Base-by-base conservation (phyloP, 2,797 vertebrate genomes). In the Peromyscus attwateri region DNA sequence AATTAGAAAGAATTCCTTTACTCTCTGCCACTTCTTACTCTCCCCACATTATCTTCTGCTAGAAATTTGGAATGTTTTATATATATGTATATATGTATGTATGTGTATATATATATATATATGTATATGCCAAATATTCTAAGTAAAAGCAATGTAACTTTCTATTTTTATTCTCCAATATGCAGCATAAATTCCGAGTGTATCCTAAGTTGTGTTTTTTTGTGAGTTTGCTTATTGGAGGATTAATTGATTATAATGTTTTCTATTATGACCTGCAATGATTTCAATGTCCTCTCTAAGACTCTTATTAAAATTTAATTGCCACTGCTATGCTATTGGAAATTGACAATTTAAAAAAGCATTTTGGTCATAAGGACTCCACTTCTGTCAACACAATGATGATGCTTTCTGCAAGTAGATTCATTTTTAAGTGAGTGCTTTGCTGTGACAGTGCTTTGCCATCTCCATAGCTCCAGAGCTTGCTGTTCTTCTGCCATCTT, bases 231-330 rank as follows among this genome's bases (percentile, higher is more conserved):
- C 1, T n/a, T 89, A 31, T 81, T 89, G 60, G 81, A 46, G 17
- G 17, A 55, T 27, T 76, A 55, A 87, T n/a, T 89, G 10, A 23
- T 79, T 60, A 52, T 6, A 92, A 12, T 73, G 12, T 93, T 95
- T 95, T 21, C 57, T 95, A 88, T n/a, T 71, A 93, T 16, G 81
- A 79, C 88, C 11, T 89, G 8, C n/a, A 89, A 25, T 76, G n/a
- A 34, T 64, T 64, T 17, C n/a, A 75, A 64, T 52, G 34, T 23
- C 27, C 8, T 34, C 12, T 40, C 4, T 40, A 73, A 60, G n/a
- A 73, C 23, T 60, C 29, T 31, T 37, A 71, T 23, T 70, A 34
- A 66, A 71, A 88, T 71, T 49, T 71, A 88, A n/a, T 81, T 49
- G 16, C 25, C 40, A 25, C 62, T 62, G 23, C 16, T 55, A 17